phyloP scores from a whole-genome alignment of 2,888 invertebrate genomes.

The Heliconius cydno region DNA sequence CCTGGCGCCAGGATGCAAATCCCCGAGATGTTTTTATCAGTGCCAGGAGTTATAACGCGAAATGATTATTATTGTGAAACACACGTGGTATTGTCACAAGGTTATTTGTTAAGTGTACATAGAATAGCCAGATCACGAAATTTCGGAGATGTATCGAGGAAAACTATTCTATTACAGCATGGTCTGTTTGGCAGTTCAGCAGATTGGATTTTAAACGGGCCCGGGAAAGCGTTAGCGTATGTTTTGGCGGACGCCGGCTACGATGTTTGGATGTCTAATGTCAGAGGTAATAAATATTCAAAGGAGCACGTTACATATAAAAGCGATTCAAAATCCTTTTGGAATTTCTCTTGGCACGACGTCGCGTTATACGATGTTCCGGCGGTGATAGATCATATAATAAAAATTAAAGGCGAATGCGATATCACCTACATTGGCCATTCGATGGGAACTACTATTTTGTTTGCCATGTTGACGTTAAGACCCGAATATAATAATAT shows the following conservation, averaged over 20 bases:
- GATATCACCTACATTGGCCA: conserved; percentile 91
- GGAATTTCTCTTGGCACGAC: conserved; percentile 93
- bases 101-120: conserved; percentile 91
- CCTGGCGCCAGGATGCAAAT: conserved; percentile 56
- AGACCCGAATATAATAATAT: conserved; percentile 86
- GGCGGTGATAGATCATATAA: conserved; percentile 88
- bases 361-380: conserved; percentile 94
- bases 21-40: conserved; percentile 66
- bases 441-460: conserved; percentile 94
- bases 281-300: conserved; percentile 91
- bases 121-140: conserved; percentile 86
- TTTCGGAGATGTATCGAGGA: conserved; percentile 56
- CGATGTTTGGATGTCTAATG: conserved; percentile 93
- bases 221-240: conserved; percentile 85
- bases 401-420: conserved; percentile 60
- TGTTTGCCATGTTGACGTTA: conserved; percentile 87
- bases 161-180: conserved; percentile 88
- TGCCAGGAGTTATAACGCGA: conserved; percentile 69
- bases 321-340: conserved; percentile 85
- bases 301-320: conserved; percentile 84
- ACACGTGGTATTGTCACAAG: conserved; percentile 90
- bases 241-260: conserved; percentile 87
- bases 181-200: conserved; percentile 91
- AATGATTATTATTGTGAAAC: conserved; percentile 88
- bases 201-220: conserved; percentile 90